Base-by-base conservation (phyloP, 2,888 invertebrate genomes). In the Xestia rhomboidea region DNA sequence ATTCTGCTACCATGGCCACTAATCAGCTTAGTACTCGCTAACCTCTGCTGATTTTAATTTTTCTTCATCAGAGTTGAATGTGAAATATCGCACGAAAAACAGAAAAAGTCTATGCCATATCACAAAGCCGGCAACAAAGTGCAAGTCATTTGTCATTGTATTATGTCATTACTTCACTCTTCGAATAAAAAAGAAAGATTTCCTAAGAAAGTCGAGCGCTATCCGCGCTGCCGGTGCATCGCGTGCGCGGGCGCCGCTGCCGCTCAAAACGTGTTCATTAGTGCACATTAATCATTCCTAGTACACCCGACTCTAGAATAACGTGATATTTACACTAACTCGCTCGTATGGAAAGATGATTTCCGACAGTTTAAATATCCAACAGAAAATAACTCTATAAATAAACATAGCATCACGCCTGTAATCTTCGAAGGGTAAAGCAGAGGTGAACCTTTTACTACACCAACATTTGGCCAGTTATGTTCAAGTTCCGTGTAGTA, bases 251-350 rank as follows among this genome's bases (percentile, higher is more conserved):
- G 72, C 86, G 87, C 83, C 81, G 68, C 41, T 41, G 41, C 72
- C 49, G 49, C 49, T 81, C 79, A 73, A 84, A 82, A 89, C 83
- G 85, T 85, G 87, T 87, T 90, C 90, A 91, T 92, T 91, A 91
- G 82, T 83, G 85, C 87, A 82, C 88, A 89, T 91, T 90, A 88
- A 91, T 92, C 90, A 90, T 89, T 87, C 76, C 71, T 76, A 82
- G 79, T 82, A 66, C 77, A 79, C 71, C 62, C 62, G 75, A 77
- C 85, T 77, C 85, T 77, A 77, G 79, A 86, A 88, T 86, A 88
- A 76, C 77, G 67, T 82, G 82, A 84, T 88, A 83, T 89, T 81
- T 82, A 88, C 76, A 73, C 86, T 71, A 76, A 86, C 79, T 73
- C 70, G 68, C 68, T 78, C 77, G 64, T 54, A 80, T 81, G 77